Evolutionary conservation across 2,797 vertebrate genomes (phyloP), one percentile per base, ranked within the genome.

Genomic region (Lophius americanus): DNA sequence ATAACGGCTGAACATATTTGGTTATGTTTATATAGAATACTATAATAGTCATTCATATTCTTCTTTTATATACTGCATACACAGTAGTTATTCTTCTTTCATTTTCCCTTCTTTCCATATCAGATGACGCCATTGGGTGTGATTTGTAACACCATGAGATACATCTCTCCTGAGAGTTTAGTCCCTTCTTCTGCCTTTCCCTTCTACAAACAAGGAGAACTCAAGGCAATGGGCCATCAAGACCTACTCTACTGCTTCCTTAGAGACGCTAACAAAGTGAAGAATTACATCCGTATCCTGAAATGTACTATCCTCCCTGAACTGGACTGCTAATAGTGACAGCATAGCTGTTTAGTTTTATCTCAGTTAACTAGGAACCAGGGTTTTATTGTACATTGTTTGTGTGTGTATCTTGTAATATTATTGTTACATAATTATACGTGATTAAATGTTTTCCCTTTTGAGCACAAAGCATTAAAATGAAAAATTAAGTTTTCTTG

Each of bases 211-310:
- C 86, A 73, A 60, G 89, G 83, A 76, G 81, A 88, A 58, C 67
- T 81, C 54, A 62, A 78, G 44, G 69, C 66, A 56, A 70, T 92
- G 84, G 91, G 88, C 77, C 88, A 90, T 70, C 91, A 89, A 12
- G 86, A 92, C 65, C 85, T 93, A 35, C 90, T 95, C 60, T 88
- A 91, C 73, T 95, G 94, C 68, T 92, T 94, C 79, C 86, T 90
- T 63, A 92, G 92, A 87, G 90, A 94, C 83, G 88, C 93, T 54
- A 91, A 90, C 85, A 93, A 95, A 84, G 86, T 93, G 41, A 89
- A 92, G 81, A 92, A 86, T 74, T 91, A 91, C 83, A 88, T 94
- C 64, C 88, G 85, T 68, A 78, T 94, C 75, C 86, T 94, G 44
- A 94, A 93, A 81, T 93, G 90, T 69, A 89, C 85, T 61, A 89